Evolutionary conservation across 1,140 invertebrate species (phyloP).

Genomic region (Bombus sibiricus): DNA sequence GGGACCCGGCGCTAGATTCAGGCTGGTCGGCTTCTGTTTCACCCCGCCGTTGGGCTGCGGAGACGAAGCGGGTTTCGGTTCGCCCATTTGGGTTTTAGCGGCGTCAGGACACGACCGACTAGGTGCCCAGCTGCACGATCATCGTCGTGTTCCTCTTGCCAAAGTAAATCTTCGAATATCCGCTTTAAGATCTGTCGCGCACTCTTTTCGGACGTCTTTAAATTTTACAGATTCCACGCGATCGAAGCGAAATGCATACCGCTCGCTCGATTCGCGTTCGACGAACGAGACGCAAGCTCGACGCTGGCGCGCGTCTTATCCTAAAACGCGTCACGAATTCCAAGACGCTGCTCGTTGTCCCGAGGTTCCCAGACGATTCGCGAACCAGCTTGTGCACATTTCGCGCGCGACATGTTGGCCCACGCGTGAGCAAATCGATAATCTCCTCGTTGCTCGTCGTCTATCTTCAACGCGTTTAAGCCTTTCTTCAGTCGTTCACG

Average conservation of each 20-base stretch:
- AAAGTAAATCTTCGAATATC: background rate
- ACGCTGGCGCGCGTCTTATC: background rate
- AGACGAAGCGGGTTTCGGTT: constrained; percentile 77
- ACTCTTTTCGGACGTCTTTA: background rate
- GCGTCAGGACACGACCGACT: constrained; percentile 60
- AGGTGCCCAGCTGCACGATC: constrained; percentile 56
- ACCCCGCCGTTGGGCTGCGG: constrained; percentile 80
- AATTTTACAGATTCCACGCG: background rate
- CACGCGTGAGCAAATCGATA: constrained; percentile 53
- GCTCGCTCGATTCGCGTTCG: background rate
- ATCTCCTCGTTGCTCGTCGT: constrained; percentile 32
- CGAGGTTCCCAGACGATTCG: background rate
- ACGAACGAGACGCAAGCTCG: background rate
- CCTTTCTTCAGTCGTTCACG: background rate
- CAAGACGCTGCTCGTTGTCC: background rate
- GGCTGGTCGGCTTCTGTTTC: constrained; percentile 80
- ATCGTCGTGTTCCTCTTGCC: constrained; percentile 23
- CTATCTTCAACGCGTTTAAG: background rate
- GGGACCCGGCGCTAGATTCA: constrained; percentile 77
- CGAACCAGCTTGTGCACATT: constrained; percentile 34
- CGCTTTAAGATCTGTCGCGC: background rate
- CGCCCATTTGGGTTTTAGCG: constrained; percentile 77
- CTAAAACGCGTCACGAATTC: constrained; percentile 6
- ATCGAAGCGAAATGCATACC: background rate
- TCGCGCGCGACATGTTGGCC: constrained; percentile 48